Evolutionary conservation across 1,140 invertebrate genomes (phyloP), one percentile per base, ranked within the genome.

Genomic region (Eufriesea mexicana): DNA sequence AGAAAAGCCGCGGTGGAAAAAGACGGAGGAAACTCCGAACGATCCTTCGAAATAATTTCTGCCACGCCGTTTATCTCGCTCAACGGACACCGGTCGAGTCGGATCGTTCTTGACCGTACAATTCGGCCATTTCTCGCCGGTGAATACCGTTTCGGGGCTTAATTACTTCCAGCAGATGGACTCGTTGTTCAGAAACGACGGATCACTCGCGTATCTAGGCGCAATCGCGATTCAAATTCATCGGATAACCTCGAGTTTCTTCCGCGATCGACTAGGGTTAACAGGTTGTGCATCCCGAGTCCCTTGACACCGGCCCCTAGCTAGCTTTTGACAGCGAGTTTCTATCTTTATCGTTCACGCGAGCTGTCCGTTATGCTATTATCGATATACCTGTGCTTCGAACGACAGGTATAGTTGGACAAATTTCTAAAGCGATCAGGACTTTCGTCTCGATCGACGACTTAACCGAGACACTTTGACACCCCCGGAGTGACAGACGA

Each of bases 131-230:
- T 67, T 67, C 68, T 51, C 51, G 14, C 42, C 9, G 18, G 5
- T 18, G 12, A 55, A 25, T 51, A 14, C 14, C 51, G 18, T 51
- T 62, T 23, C 14, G 25, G 25, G 16, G 18, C 45, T 42, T 66
- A 76, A 67, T 82, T 82, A 57, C 51, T 76, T 59, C 28, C 35
- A 47, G n/a, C 55, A 47, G 51, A 10, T 25, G 62, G 42, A 59
- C 59, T 55, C 20, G 68, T 68, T 49, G 73, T 59, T 66, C 25
- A 9, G 35, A n/a, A 55, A 54, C 42, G 79, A 76, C 12, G n/a
- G 61, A 76, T 66, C 25, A 10, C 10, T 25, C 9, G 9, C 16
- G 25, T 25, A 23, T 5, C 18, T 18, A 51, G 28, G 20, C n/a
- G 4, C 23, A 42, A 67, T 16, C 54, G 10, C 28, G 25, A 80